These are phyloP conservation scores for Aradophagus sp. DNA, from an alignment of 1,140 invertebrate species.

Conservation along the genomic window DNA sequence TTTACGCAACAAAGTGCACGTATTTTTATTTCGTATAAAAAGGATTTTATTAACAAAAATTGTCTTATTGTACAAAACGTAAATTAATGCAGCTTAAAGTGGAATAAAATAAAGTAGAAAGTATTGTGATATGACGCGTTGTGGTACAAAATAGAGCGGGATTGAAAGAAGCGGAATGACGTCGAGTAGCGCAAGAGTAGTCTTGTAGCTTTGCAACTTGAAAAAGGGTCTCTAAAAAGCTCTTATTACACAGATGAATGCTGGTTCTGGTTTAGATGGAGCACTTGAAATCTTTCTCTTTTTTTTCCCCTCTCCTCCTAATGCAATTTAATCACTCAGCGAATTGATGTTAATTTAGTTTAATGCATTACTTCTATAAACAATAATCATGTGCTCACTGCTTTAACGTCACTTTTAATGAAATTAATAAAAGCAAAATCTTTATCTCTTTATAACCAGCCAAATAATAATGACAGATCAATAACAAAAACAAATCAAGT, in stretches of 20 bases:
- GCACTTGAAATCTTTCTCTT: constrained; percentile 26
- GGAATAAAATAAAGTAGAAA: constrained; percentile 37
- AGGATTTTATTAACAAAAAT: too few species aligned
- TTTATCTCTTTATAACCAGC: too few species aligned
- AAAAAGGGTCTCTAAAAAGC: constrained; percentile 51
- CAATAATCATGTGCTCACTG: too few species aligned
- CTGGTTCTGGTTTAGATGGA: constrained; percentile 39
- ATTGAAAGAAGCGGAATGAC: constrained; percentile 46
- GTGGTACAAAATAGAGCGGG: constrained; percentile 33
- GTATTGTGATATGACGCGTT: constrained; percentile 37
- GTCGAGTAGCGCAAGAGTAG: constrained; percentile 43
- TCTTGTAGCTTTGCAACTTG: constrained; percentile 43
- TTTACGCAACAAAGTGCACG: too few species aligned
- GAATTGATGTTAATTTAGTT: constrained; percentile 28
- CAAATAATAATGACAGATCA: too few species aligned
- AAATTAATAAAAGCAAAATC: too few species aligned
- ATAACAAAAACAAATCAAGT: too few species aligned
- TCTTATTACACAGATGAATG: constrained; percentile 42
- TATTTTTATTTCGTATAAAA: too few species aligned
- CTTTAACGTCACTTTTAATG: too few species aligned
- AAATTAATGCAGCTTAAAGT: constrained; percentile 28
- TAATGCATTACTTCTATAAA: background rate
- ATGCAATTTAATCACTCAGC: constrained; percentile 38
- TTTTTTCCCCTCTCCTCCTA: too few species aligned
- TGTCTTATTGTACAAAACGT: too few species aligned